Evolutionary conservation across 2,797 vertebrate species (phyloP), one percentile per base, ranked within the genome.

Genomic region (Spondyliosoma cantharus): DNA sequence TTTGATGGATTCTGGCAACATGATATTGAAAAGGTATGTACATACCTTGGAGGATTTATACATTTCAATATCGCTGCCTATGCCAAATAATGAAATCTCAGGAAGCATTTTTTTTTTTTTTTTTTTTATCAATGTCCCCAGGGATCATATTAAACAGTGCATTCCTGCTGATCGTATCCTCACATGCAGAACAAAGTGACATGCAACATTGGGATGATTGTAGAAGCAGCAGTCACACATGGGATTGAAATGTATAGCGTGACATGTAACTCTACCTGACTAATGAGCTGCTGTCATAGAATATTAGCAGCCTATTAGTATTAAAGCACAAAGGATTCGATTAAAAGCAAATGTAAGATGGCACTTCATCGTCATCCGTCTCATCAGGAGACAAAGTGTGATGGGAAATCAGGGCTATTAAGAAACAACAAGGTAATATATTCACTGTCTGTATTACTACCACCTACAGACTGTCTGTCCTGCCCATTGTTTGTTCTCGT

Each of bases 31-130:
- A 76, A 54, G 82, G 81, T 81, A 84, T 88, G 80, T 84, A 81
- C 88, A 91, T 93, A 90, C 87, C 87, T 86, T 49, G 77, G 82
- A 85, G 86, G 89, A 91, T 90, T 91, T 90, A 78, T 68, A 83
- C 80, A 84, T 80, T 80, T 86, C 80, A 83, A 48, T 79, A 69
- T 82, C 68, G 66, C 16, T 76, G 62, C 42, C 66, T 49, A 71
- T 80, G 79, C 81, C 82, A 89, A 85, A 83, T 49, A 78, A 69
- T 68, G 43, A 85, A 69, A 83, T 83, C 73, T 56, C 78, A 85
- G 71, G 70, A 86, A 81, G 80, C 48, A 65, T 84, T 84, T 37
- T 32, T 32, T 32, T 29, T 29, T 29, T 27, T 27, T 27, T 27
- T 6, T 5, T 32, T 32, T 37, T 82, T 76, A 76, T 85, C 78